phyloP scores from a whole-genome alignment of 2,797 vertebrate genomes.

The Heterohyrax brucei region DNA sequence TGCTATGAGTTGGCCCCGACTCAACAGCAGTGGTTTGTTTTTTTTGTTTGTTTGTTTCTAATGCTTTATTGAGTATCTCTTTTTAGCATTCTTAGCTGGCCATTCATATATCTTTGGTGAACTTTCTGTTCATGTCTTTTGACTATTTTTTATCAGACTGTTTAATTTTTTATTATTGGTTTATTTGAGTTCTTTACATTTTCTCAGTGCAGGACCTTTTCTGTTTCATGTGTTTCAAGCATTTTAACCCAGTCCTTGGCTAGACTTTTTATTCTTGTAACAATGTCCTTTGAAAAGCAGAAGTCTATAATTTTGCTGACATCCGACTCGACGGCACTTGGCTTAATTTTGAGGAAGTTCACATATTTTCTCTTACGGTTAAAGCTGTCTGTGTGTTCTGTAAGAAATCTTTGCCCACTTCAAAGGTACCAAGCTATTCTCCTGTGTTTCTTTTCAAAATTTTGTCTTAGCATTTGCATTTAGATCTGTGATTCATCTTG shows the following conservation, averaged over 20 bases:
- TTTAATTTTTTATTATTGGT: slow-evolving; percentile 3
- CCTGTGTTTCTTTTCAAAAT: slow-evolving; percentile 63
- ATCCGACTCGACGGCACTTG: background rate
- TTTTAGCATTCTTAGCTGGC: background rate
- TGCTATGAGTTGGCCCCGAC: no score
- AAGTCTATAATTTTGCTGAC: slow-evolving; percentile 57
- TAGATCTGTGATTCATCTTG: slow-evolving; percentile 49
- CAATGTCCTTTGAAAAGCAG: slow-evolving; percentile 49
- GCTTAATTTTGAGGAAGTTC: background rate
- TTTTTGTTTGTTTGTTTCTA: no score
- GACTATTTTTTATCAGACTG: background rate
- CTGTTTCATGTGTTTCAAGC: background rate
- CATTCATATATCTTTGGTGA: background rate
- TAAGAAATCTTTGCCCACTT: slow-evolving; percentile 21
- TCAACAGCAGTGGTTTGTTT: no score
- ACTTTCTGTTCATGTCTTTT: background rate
- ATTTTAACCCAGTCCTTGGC: background rate
- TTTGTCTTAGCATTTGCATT: slow-evolving; percentile 63
- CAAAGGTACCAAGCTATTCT: slow-evolving; percentile 37
- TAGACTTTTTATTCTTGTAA: slow-evolving; percentile 1
- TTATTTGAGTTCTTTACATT: slow-evolving; percentile 6
- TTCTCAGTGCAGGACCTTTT: background rate
- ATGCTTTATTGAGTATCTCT: background rate
- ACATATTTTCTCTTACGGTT: slow-evolving; percentile 16
- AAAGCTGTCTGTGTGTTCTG: slow-evolving; percentile 18